Evolutionary conservation across 2,797 vertebrate genomes (phyloP), one percentile per base, ranked within the genome.

Genomic region (Enteromius paludinosus): DNA sequence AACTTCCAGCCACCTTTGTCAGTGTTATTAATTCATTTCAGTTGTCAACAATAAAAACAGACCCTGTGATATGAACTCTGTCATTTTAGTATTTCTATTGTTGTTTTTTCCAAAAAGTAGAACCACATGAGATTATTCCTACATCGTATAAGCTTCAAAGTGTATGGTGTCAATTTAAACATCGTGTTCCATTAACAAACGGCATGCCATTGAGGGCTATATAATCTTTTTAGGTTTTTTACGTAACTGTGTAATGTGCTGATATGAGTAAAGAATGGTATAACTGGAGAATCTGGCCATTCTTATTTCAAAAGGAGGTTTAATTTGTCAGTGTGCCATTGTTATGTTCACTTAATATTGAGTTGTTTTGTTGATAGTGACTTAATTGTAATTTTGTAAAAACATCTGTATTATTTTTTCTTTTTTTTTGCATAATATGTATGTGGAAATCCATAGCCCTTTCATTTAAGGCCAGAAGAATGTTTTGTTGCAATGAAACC

Each of bases 11-110:
- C 59, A 77, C 66, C 70, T 62, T 38, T 38, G 70, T 82, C 84
- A 79, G 80, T 85, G 69, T 79, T 82, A 78, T 81, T 72, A 62
- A 54, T 72, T 62, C 1, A 66, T 77, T 65, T 80, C 5, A 78
- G 73, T 59, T 70, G 49, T 59, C 62, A 70, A 76, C 52, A 80
- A 70, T 70, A 69, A 49, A 84, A 69, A 62, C n/a, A 61, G 49
- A 70, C n/a, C 59, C 5, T n/a, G 25, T 80, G 35, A 49, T 68
- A 74, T 59, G n/a, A 76, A 84, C 41, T 25, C 54, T 25, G 65
- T 49, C 56, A 41, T 69, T n/a, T 41, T 81, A 41, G 65, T 56
- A 49, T 8, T 83, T 74, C 38, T 49, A 20, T 9, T 65, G 33
- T 74, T 43, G 41, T 54, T 4, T 6, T 62, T 73, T 47, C 23